phyloP scores from a whole-genome alignment of 2,113 vertebrate species.

The Oncorhynchus tshawytscha region DNA sequence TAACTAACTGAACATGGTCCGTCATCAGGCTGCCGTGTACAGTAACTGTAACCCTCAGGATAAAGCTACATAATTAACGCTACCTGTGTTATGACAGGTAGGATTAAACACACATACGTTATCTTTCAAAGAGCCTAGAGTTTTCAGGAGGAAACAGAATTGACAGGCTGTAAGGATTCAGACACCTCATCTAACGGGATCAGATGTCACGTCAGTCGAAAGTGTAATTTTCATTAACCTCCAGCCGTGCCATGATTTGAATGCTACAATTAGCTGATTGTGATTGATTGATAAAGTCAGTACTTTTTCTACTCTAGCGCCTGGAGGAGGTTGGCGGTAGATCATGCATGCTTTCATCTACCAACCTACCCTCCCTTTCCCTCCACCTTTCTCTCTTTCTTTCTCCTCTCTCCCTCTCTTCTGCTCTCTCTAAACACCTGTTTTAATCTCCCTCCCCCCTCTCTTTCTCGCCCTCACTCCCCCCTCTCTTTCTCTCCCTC shows the following conservation, averaged over 20 bases:
- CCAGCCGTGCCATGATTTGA: conserved; percentile 63
- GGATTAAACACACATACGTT: conserved; percentile 43
- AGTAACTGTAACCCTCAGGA: not conserved
- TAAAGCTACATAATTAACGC: not conserved
- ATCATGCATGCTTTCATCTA: not conserved
- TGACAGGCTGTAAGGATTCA: conserved; percentile 52
- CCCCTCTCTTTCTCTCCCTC: not conserved
- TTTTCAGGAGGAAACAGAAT: conserved; percentile 49
- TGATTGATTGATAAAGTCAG: conserved; percentile 65
- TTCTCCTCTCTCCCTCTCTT: not conserved
- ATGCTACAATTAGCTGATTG: conserved; percentile 71
- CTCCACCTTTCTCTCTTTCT: not conserved
- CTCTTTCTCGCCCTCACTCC: not conserved
- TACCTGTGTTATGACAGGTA: conserved; percentile 40
- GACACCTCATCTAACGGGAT: conserved; percentile 53
- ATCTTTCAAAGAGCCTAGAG: conserved; percentile 15
- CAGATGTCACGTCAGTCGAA: conserved; percentile 68
- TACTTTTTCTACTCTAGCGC: conserved; percentile 25
- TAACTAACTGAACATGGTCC: too few relatives aligned
- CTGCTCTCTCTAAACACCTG: not conserved
- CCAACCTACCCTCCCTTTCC: not conserved
- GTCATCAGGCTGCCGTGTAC: not conserved
- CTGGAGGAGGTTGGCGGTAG: conserved; percentile 4
- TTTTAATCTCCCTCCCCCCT: not conserved
- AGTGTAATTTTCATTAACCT: conserved; percentile 75